A percentile compares a stretch with the other conserved stretches of the same genome.
Conservation (phyloP, 1,140 invertebrate genomes). For the Apis cerana region DNA sequence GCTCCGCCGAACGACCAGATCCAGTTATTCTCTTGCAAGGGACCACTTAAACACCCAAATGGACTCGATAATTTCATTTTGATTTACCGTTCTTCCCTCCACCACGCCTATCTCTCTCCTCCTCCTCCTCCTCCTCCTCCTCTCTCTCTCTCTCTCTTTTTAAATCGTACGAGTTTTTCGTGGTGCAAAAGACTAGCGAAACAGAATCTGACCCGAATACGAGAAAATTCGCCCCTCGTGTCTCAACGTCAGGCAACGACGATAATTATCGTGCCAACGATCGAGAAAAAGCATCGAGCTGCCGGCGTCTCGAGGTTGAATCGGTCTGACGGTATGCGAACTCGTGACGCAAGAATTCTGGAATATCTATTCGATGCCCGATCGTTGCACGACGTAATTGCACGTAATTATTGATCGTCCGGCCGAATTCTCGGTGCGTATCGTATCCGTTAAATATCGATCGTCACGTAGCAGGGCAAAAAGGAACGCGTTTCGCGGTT, state of each 20-base stretch:
- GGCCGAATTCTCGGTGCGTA: conserved; percentile 47
- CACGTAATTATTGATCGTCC: conserved; percentile 67
- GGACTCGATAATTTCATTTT: conserved; percentile 67
- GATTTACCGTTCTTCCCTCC: conserved; percentile 51
- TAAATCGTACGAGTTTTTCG: neutral
- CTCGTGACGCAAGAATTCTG: conserved; percentile 52
- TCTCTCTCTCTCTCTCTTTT: neutral
- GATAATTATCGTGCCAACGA: conserved; percentile 48
- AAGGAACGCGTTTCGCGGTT: neutral
- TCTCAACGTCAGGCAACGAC: neutral
- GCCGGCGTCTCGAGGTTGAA: neutral
- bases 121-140: neutral
- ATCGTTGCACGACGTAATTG: conserved; percentile 53
- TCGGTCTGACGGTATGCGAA: conserved; percentile 4
- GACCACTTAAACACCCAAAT: conserved; percentile 62
- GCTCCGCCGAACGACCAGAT: conserved; percentile 23
- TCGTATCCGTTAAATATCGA: conserved; percentile 11
- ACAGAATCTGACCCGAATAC: conserved; percentile 9
- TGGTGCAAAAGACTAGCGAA: neutral
- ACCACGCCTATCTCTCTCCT: conserved; percentile 7
- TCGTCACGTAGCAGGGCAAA: conserved; percentile 26
- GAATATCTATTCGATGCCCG: conserved; percentile 45
- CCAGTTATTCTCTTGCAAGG: conserved; percentile 42
- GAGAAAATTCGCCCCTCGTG: conserved; percentile 18
- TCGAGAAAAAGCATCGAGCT: conserved; percentile 26